Evolutionary conservation across 2,797 vertebrate species (phyloP), one percentile per base, ranked within the genome.

Genomic region (Gymnothorax reevesii): DNA sequence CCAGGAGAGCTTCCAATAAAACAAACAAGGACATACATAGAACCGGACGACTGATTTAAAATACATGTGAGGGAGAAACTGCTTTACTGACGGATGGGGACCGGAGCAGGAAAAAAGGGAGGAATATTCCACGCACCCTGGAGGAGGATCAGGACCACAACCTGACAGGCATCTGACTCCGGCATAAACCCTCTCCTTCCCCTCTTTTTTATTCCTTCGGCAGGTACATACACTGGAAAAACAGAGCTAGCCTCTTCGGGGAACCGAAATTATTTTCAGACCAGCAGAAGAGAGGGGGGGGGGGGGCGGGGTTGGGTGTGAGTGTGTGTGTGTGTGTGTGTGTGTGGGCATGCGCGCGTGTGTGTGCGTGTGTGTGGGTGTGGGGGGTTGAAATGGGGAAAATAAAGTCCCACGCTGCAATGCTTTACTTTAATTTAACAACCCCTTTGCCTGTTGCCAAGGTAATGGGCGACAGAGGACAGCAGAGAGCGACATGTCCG

Each of bases 351-450:
- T n/a, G n/a, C n/a, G n/a, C n/a, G n/a, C n/a, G 80, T n/a, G 57
- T 42, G 33, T 42, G 1, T 42, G 33, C 2, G 33, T 42, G 33
- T 2, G 22, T 10, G 22, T 54, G n/a, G 8, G 33, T 15, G 79
- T 52, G 86, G 10, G n/a, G 55, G 55, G 79, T 73, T 33, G 73
- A 42, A 64, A 80, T 80, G 57, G 73, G 71, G 64, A 57, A 87
- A 85, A 90, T 84, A 83, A 86, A 57, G 86, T 83, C 75, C 9
- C 84, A 71, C 49, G 77, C 79, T 57, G 59, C 33, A 22, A 60
- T 57, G 20, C 57, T 88, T 75, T 22, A 85, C 85, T 88, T 85
- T 83, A 85, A 90, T 86, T 87, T 77, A 88, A 84, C 60, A 82
- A 57, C 25, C 84, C 71, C 22, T 33, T 52, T 69, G 82, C 87